These are phyloP conservation scores for Sitta carolinensis DNA, from an alignment of 2,797 vertebrate species.

Conservation along the genomic window DNA sequence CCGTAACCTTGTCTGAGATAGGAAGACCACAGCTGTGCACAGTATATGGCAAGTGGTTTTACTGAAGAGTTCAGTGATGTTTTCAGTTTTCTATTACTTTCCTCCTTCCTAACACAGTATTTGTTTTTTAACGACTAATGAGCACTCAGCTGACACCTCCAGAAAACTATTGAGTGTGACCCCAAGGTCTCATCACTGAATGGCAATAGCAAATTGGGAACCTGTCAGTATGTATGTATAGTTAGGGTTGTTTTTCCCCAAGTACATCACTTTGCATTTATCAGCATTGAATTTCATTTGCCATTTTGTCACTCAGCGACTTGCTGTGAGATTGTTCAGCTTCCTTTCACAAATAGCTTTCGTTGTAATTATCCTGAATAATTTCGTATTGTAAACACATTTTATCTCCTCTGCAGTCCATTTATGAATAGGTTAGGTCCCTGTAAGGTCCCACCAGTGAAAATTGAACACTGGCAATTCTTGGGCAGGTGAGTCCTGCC, in stretches of 20 bases:
- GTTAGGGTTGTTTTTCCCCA: slow-evolving; percentile 11
- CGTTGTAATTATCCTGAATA: slow-evolving; percentile 32
- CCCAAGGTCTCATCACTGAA: slow-evolving; percentile 19
- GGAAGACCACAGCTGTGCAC: neutral
- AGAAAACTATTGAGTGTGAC: slow-evolving; percentile 25
- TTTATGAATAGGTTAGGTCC: neutral
- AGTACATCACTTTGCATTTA: slow-evolving; percentile 50
- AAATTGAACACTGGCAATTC: neutral
- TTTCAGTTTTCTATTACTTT: slow-evolving; percentile 41
- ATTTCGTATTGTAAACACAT: neutral
- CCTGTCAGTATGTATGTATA: slow-evolving; percentile 22
- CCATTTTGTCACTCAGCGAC: slow-evolving; percentile 23
- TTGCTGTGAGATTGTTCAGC: neutral
- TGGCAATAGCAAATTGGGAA: slow-evolving; percentile 28
- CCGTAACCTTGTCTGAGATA: neutral
- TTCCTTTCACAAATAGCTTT: slow-evolving; percentile 35
- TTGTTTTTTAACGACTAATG: slow-evolving; percentile 29
- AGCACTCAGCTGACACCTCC: slow-evolving; percentile 28
- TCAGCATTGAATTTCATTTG: slow-evolving; percentile 43
- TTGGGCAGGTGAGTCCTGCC: neutral
- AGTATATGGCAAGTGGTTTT: neutral
- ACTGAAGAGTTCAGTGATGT: neutral
- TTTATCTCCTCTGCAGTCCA: neutral
- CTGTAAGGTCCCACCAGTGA: neutral
- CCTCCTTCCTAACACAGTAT: neutral